Percentiles rank a stretch among this genome's conserved stretches.
These are phyloP conservation scores for Ammodytes dubius DNA, from an alignment of 2,113 vertebrate genomes.

Conservation along the genomic window DNA sequence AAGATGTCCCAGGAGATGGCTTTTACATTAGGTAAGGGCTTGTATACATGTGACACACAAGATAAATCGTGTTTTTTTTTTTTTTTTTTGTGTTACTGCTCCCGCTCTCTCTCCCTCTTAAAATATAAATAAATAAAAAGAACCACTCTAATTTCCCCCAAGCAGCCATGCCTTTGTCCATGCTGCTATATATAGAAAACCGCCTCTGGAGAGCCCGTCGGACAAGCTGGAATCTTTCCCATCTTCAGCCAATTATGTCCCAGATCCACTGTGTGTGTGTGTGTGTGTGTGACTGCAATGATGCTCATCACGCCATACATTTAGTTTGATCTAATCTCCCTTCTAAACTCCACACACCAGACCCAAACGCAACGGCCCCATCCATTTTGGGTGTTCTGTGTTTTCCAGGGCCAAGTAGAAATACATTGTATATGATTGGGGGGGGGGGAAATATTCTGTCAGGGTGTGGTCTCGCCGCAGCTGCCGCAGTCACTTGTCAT, in stretches of 20 bases:
- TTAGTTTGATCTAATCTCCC: slow-evolving; percentile 62
- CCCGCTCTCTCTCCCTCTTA: background rate
- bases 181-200: slow-evolving; percentile 56
- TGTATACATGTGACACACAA: background rate
- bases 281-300: slow-evolving; percentile 20
- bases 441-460: slow-evolving; percentile 31
- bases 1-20: slow-evolving; percentile 93
- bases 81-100: slow-evolving; percentile 9
- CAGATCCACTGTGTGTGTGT: slow-evolving; percentile 45
- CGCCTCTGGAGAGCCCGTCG: slow-evolving; percentile 35
- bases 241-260: slow-evolving; percentile 67
- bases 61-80: background rate
- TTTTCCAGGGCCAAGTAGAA: slow-evolving; percentile 46
- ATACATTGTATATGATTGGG: slow-evolving; percentile 35
- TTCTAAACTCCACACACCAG: background rate
- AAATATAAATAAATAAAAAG: slow-evolving; percentile 1
- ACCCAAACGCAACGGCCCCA: background rate
- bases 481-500: slow-evolving; percentile 79
- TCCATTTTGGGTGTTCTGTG: slow-evolving; percentile 36
- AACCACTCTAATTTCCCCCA: slow-evolving; percentile 12
- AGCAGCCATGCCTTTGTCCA: slow-evolving; percentile 40
- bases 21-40: slow-evolving; percentile 93
- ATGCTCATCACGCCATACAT: slow-evolving; percentile 57
- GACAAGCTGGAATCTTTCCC: slow-evolving; percentile 65
- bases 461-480: slow-evolving; percentile 59